These are phyloP conservation scores for Eulithis prunata DNA, from an alignment of 2,888 invertebrate species.

Conservation along the genomic window DNA sequence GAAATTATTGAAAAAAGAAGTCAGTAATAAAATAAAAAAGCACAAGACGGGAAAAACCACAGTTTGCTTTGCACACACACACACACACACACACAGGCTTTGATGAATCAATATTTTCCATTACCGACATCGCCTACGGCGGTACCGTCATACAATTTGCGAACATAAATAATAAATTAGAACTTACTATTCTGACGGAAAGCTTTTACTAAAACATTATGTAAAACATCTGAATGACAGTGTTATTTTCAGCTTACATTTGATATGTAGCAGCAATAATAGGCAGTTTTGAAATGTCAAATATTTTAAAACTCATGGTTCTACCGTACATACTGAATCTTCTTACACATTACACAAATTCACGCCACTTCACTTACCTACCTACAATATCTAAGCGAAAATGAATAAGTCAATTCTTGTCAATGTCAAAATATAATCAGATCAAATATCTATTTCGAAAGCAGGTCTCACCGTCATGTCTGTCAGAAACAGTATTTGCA, in stretches of 20 bases:
- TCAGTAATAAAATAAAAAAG: too few relatives aligned
- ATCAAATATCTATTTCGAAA: conserved; percentile 27
- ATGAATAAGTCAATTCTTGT: conserved; percentile 6
- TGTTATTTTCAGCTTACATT: background rate
- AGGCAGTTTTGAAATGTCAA: background rate
- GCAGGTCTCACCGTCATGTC: conserved; percentile 23
- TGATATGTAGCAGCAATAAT: too few relatives aligned
- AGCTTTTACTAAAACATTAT: background rate
- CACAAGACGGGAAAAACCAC: too few relatives aligned
- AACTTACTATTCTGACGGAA: conserved; percentile 15
- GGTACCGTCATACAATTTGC: conserved; percentile 47
- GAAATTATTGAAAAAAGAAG: too few relatives aligned
- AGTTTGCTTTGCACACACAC: too few relatives aligned
- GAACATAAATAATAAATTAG: conserved; percentile 54
- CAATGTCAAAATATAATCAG: conserved; percentile 22
- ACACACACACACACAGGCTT: too few relatives aligned
- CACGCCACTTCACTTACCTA: background rate
- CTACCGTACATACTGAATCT: too few relatives aligned
- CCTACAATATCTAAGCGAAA: background rate
- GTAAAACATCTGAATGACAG: background rate
- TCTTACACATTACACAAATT: too few relatives aligned
- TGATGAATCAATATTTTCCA: too few relatives aligned
- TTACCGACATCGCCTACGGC: conserved; percentile 37
- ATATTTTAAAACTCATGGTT: too few relatives aligned
- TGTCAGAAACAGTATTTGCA: conserved; percentile 49